Evolutionary conservation across 1,140 invertebrate species (phyloP).

Genomic region (Bombus balteatus): DNA sequence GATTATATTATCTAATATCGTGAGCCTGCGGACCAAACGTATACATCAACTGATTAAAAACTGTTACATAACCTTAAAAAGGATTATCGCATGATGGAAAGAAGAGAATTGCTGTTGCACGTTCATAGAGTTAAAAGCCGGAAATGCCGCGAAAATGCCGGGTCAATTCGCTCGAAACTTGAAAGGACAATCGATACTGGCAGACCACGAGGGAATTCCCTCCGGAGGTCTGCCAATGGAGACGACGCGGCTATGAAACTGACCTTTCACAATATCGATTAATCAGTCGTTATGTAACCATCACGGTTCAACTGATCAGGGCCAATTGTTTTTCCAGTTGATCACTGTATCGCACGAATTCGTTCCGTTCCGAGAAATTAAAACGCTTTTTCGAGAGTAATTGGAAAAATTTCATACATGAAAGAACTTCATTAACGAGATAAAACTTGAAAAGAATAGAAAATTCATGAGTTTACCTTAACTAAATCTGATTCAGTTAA

Average conservation of each 20-base stretch:
- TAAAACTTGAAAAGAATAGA: background rate
- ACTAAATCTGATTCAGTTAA: background rate
- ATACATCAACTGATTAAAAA: background rate
- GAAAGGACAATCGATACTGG: constrained; percentile 50
- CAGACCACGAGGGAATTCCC: constrained; percentile 51
- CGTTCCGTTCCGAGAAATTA: background rate
- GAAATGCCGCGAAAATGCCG: background rate
- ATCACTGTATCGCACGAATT: background rate
- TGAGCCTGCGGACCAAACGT: background rate
- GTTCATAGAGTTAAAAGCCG: background rate
- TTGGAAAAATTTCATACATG: background rate
- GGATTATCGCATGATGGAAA: background rate
- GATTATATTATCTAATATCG: too few relatives aligned
- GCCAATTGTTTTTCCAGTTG: constrained; percentile 27
- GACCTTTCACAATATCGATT: constrained; percentile 68
- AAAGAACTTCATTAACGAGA: background rate
- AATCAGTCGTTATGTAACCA: constrained; percentile 60
- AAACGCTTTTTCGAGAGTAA: background rate
- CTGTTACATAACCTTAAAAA: background rate
- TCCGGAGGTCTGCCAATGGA: constrained; percentile 38
- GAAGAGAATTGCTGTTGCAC: background rate
- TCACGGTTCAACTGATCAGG: constrained; percentile 27
- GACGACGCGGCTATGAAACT: constrained; percentile 57
- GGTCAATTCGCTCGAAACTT: constrained; percentile 35
- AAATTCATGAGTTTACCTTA: background rate